A percentile compares a stretch with the other conserved stretches of the same genome.
phyloP scores from a whole-genome alignment of 2,888 invertebrate species.

The Caenorhabditis auriculariae region DNA sequence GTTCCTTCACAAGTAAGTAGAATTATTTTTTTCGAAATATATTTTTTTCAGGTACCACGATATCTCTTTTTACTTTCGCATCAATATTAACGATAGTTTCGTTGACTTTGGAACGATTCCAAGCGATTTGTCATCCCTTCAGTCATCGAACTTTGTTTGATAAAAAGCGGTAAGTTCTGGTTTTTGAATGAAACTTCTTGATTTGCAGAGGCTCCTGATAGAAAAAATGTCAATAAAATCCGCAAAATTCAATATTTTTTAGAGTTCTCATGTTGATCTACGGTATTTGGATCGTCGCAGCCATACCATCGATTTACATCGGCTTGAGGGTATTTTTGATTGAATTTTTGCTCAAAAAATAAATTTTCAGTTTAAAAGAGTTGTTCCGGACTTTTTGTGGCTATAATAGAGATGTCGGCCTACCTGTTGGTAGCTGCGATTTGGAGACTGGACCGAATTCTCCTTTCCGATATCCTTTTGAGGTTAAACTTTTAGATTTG shows the following conservation, averaged over 20 bases:
- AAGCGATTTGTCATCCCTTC: slow-evolving; percentile 62
- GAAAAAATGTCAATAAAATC: background rate
- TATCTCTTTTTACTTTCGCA: slow-evolving; percentile 59
- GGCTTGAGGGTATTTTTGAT: slow-evolving; percentile 42
- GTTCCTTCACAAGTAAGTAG: slow-evolving; percentile 47
- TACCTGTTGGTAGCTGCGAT: slow-evolving; percentile 50
- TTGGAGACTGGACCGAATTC: slow-evolving; percentile 37
- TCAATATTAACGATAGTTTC: slow-evolving; percentile 60
- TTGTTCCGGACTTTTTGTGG: slow-evolving; percentile 58
- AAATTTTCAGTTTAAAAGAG: slow-evolving; percentile 52
- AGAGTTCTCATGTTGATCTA: slow-evolving; percentile 47
- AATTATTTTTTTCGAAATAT: background rate
- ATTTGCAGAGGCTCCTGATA: background rate
- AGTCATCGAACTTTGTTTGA: slow-evolving; percentile 35
- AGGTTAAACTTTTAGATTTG: slow-evolving; percentile 7
- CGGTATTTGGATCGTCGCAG: slow-evolving; percentile 52
- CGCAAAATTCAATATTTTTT: background rate
- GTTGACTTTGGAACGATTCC: slow-evolving; percentile 55
- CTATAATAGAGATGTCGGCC: slow-evolving; percentile 39
- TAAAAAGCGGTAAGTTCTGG: slow-evolving; percentile 7
- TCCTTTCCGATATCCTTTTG: slow-evolving; percentile 36
- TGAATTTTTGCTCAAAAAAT: background rate
- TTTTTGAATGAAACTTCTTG: background rate
- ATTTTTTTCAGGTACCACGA: slow-evolving; percentile 46
- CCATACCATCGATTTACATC: slow-evolving; percentile 57